phyloP scores from a whole-genome alignment of 2,888 invertebrate species.

The Hydraecia micacea region DNA sequence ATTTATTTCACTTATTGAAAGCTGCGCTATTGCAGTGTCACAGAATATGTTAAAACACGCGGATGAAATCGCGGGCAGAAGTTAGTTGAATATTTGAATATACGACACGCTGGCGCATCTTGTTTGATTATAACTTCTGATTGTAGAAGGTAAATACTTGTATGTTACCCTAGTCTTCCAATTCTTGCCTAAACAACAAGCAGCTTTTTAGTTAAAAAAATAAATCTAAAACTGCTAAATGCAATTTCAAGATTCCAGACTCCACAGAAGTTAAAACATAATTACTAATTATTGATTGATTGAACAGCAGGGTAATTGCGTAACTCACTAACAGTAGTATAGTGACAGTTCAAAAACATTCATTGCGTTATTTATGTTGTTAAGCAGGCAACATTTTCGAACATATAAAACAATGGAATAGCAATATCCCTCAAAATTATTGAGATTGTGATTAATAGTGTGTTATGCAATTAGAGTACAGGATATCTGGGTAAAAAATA shows the following conservation, averaged over 20 bases:
- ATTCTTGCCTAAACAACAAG: neutral
- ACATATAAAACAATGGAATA: no score
- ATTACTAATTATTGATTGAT: neutral
- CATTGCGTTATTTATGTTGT: neutral
- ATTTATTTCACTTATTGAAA: no score
- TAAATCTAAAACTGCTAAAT: neutral
- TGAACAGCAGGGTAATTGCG: neutral
- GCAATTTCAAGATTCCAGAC: neutral
- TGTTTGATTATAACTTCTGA: neutral
- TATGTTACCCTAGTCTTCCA: neutral
- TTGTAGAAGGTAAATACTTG: neutral
- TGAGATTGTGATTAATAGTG: no score
- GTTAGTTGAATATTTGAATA: neutral
- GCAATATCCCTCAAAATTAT: no score
- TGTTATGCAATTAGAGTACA: no score
- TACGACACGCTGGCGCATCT: neutral
- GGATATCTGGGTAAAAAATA: neutral
- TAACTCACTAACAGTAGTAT: neutral
- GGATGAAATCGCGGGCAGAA: neutral
- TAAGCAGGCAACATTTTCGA: neutral
- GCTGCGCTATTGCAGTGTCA: neutral
- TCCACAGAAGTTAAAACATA: neutral
- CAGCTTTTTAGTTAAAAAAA: neutral
- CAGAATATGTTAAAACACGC: neutral
- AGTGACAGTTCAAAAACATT: neutral